phyloP scores from a whole-genome alignment of 2,888 invertebrate species.

The Dione juno region DNA sequence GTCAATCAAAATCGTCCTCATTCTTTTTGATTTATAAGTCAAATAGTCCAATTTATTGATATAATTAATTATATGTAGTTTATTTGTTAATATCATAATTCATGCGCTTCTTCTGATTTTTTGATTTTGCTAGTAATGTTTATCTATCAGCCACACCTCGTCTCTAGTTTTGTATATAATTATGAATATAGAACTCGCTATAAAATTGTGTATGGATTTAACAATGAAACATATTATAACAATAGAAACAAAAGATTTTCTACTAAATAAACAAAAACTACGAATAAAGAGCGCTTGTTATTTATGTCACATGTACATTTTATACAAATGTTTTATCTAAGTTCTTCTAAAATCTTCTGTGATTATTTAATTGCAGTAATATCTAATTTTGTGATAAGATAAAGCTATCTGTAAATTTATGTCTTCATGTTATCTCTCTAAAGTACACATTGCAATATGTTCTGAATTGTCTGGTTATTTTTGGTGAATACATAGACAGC shows the following conservation, averaged over 20 bases:
- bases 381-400: too few species aligned
- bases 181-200: too few species aligned
- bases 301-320: neutral
- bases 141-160: too few species aligned
- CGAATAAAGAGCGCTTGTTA: neutral
- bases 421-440: too few species aligned
- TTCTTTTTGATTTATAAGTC: slow-evolving; percentile 30
- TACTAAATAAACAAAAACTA: neutral
- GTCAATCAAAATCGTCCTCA: slow-evolving; percentile 34
- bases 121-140: neutral
- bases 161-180: too few species aligned
- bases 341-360: too few species aligned
- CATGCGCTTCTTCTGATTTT: neutral
- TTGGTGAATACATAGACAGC: too few species aligned
- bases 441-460: too few species aligned
- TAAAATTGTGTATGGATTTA: neutral
- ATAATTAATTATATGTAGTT: slow-evolving; percentile 16
- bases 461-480: too few species aligned
- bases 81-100: neutral
- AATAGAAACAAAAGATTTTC: neutral
- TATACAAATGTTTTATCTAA: too few species aligned
- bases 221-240: neutral
- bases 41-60: slow-evolving; percentile 14
- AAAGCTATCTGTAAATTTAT: too few species aligned
- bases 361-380: too few species aligned